Evolutionary conservation across 1,140 invertebrate genomes (phyloP).

Genomic region (Lucilia sericata): DNA sequence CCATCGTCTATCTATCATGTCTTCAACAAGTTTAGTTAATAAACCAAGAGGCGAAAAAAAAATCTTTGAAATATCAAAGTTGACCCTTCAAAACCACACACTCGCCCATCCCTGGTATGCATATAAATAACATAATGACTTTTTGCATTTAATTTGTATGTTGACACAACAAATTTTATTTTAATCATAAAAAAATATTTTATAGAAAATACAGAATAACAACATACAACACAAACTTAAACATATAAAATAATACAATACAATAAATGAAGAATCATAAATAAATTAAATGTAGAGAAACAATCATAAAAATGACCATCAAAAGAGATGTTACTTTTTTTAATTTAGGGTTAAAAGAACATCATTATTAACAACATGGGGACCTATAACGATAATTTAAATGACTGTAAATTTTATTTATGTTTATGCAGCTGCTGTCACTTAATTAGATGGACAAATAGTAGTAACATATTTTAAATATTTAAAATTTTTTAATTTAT

Average conservation of each 20-base stretch:
- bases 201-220: not conserved
- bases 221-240: not conserved
- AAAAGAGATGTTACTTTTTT: not conserved
- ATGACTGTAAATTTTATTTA: not conserved
- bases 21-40: too few species aligned
- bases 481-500: too few species aligned
- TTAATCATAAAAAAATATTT: slow-evolving; percentile 7
- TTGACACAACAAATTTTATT: slow-evolving; percentile 16
- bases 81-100: too few species aligned
- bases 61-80: too few species aligned
- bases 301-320: not conserved
- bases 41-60: too few species aligned
- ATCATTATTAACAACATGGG: not conserved
- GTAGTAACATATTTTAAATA: too few species aligned
- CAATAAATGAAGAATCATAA: not conserved
- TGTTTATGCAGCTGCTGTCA: not conserved
- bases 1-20: too few species aligned
- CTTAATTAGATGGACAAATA: not conserved
- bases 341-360: not conserved
- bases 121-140: not conserved
- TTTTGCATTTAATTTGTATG: slow-evolving; percentile 21
- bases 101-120: too few species aligned
- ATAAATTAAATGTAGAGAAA: not conserved
- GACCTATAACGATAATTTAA: not conserved
- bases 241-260: not conserved